Evolutionary conservation across 2,113 vertebrate genomes (phyloP), one percentile per base, ranked within the genome.

Genomic region (Tamias sibiricus): DNA sequence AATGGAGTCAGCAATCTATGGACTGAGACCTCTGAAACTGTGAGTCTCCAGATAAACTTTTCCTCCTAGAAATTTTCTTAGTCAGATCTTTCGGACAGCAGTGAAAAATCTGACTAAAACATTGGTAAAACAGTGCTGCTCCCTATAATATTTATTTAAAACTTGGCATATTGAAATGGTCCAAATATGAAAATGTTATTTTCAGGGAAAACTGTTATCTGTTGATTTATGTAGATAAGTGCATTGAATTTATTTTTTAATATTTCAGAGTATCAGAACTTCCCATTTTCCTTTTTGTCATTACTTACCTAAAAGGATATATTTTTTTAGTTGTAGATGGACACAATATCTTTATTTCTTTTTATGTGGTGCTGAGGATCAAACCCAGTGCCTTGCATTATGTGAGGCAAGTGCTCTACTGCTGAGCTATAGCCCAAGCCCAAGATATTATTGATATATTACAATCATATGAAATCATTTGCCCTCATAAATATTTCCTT

Each of bases 131-230:
- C n/a, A 87, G 19, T 83, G 49, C 24, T 74, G 40, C 37, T 66
- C 89, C 47, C 90, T 79, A 69, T 17, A 79, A 68, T 77, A 90
- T 86, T 92, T 94, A 64, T 59, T 90, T 40, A 96, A 84, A 47
- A 74, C 12, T 68, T 93, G 24, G 24, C 44, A 95, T 44, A 37
- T 30, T 86, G 52, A 62, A 80, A 22, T 66, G 74, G 8, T 94
- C 30, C 57, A 92, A 92, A 12, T 72, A 87, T 30, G 37, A 85
- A 87, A 94, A 84, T 22, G 2, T 71, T 62, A 37, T 76, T 91
- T 95, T 91, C 57, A 37, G 49, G 7, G 14, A 87, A 96, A 96
- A 8, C 2, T 93, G 17, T 54, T 85, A 49, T 54, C 62, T 74
- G 59, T 35, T 71, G 87, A 35, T 81, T 72, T 74, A 92, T 47